Conservation (phyloP, 2,888 invertebrate genomes). For the Diplazon laetatorius region DNA sequence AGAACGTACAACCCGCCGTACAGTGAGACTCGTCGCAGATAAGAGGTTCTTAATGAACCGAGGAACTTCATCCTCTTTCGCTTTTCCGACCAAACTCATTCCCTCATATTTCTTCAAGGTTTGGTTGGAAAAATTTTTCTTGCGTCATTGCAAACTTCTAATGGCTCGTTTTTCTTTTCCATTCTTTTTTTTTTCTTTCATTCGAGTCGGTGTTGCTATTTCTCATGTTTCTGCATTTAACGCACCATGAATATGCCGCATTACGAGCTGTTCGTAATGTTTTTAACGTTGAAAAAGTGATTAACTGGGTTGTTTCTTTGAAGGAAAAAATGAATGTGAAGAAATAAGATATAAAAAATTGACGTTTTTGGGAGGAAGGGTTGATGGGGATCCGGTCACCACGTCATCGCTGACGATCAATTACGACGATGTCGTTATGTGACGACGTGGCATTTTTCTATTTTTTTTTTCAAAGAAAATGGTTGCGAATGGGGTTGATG, state of each 20-base stretch:
- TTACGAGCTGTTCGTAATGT: neutral
- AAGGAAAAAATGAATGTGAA: neutral
- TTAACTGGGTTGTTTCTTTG: neutral
- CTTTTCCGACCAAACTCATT: conserved; percentile 24
- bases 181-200: too few species aligned
- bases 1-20: conserved; percentile 31
- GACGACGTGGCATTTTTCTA: too few species aligned
- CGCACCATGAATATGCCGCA: neutral
- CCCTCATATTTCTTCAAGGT: conserved; percentile 21
- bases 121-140: conserved; percentile 34
- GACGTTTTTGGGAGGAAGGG: neutral
- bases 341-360: too few species aligned
- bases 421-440: too few species aligned
- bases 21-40: conserved; percentile 41
- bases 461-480: too few species aligned
- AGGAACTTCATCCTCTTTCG: conserved; percentile 53
- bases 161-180: conserved; percentile 61
- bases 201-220: conserved; percentile 5
- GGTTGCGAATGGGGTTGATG: too few species aligned
- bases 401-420: too few species aligned
- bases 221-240: neutral
- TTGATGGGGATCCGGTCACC: neutral
- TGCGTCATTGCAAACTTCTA: conserved; percentile 62
- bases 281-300: neutral
- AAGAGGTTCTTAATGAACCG: conserved; percentile 64